Conservation (phyloP, 2,113 vertebrate species). For the Zootoca vivipara region DNA sequence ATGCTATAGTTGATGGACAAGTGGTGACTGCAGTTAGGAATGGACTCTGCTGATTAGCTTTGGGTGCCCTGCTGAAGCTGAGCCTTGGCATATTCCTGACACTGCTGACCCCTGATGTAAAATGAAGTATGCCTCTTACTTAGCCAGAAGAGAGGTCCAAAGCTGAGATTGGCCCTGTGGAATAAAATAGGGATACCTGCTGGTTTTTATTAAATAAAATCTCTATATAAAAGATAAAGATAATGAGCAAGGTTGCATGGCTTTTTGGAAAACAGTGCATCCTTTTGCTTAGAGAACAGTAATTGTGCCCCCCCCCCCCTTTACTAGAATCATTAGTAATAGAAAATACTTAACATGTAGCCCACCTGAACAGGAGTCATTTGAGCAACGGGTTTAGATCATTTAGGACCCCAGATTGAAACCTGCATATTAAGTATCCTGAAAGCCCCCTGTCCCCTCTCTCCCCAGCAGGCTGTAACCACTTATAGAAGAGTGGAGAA, state of each 20-base stretch:
- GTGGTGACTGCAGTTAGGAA: too few species aligned
- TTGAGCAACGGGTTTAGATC: not conserved
- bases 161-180: not conserved
- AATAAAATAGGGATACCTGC: not conserved
- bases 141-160: not conserved
- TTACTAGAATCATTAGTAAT: not conserved
- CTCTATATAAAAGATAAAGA: not conserved
- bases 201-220: not conserved
- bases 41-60: too few species aligned
- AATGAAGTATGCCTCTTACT: not conserved
- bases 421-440: not conserved
- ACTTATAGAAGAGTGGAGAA: not conserved
- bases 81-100: not conserved
- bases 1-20: too few species aligned
- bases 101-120: not conserved
- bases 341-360: too few species aligned
- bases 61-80: too few species aligned
- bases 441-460: not conserved
- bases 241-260: not conserved
- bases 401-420: not conserved
- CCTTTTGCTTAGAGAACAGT: not conserved
- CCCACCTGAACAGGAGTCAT: not conserved
- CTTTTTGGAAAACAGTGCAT: not conserved
- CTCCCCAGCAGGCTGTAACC: not conserved
- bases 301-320: not conserved